Percentiles rank a stretch among this genome's conserved stretches.
Evolutionary conservation across 1,140 invertebrate genomes (phyloP).

Genomic region (Bombyx mori): ASM3026992v2 NC_085116.1:5615501-5616000

Average conservation of each 20-base stretch:
- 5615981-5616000: background rate
- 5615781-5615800: too few relatives aligned
- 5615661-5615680: too few relatives aligned
- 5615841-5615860: slow-evolving; percentile 33
- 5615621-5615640: slow-evolving; percentile 57
- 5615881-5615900: slow-evolving; percentile 52
- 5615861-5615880: slow-evolving; percentile 55
- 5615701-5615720: too few relatives aligned
- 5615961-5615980: slow-evolving; percentile 57
- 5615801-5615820: too few relatives aligned
- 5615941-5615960: slow-evolving; percentile 55
- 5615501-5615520: slow-evolving; percentile 41
- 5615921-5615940: slow-evolving; percentile 42
- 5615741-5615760: too few relatives aligned
- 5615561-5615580: slow-evolving; percentile 53
- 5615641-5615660: background rate
- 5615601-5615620: slow-evolving; percentile 44
- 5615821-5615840: background rate
- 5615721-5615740: too few relatives aligned
- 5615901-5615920: slow-evolving; percentile 38
- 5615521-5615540: slow-evolving; percentile 43
- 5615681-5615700: too few relatives aligned
- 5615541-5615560: slow-evolving; percentile 38
- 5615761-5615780: too few relatives aligned
- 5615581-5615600: slow-evolving; percentile 53